Percentiles rank a stretch among this genome's conserved stretches.
Evolutionary conservation across 2,797 vertebrate genomes (phyloP).

Genomic region (Falco columbarius): DNA sequence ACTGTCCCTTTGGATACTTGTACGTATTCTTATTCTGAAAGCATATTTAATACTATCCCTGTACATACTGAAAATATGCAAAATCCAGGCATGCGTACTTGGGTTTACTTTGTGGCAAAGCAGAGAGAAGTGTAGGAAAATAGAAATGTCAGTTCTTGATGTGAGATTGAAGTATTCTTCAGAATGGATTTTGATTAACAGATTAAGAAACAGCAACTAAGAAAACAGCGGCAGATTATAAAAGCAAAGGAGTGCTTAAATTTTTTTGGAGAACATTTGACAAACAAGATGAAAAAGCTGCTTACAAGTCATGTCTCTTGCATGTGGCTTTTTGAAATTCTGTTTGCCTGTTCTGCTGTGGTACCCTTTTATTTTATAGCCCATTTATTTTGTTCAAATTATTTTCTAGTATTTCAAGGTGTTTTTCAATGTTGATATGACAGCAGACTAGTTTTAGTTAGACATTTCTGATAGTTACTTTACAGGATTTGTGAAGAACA

Average conservation of each 20-base stretch:
- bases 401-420: background rate
- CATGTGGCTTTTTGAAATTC: background rate
- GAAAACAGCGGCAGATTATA: background rate
- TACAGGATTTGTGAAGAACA: background rate
- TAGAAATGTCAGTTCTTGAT: background rate
- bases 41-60: background rate
- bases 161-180: background rate
- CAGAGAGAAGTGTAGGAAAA: background rate
- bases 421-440: background rate
- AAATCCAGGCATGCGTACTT: background rate
- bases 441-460: background rate
- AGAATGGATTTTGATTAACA: background rate
- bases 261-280: background rate
- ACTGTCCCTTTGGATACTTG: conserved; percentile 89
- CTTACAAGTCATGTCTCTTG: background rate
- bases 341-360: background rate
- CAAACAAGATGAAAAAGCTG: background rate
- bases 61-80: background rate
- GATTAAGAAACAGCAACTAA: background rate
- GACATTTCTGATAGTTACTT: background rate
- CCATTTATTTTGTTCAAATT: background rate
- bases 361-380: background rate
- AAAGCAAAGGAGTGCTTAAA: background rate
- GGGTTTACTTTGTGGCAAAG: background rate
- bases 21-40: conserved; percentile 75